Percentiles rank a stretch among this genome's conserved stretches.
Conservation (phyloP, 2,113 vertebrate species). For the Sander lucioperca region DNA sequence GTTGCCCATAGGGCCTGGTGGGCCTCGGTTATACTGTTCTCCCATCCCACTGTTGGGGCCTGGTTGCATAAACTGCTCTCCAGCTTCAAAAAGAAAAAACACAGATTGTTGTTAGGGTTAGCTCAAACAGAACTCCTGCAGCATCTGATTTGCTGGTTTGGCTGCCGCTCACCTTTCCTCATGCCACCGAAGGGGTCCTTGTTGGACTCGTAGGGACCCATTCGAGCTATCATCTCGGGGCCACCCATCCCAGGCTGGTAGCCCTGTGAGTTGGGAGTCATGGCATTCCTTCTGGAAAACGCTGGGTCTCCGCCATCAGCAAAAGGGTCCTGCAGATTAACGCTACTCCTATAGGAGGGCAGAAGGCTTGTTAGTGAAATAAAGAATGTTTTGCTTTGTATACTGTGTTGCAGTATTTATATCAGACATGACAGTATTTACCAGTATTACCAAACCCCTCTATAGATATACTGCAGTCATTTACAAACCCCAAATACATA, state of each 20-base stretch:
- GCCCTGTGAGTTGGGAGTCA: slow-evolving; percentile 95
- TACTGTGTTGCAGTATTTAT: background rate
- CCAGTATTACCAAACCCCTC: background rate
- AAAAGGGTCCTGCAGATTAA: slow-evolving; percentile 97
- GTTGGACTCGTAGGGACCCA: slow-evolving; percentile 94
- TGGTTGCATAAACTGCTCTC: slow-evolving; percentile 96
- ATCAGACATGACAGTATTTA: background rate
- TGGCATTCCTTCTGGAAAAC: slow-evolving; percentile 93
- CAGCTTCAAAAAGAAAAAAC: slow-evolving; percentile 75
- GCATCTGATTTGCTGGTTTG: background rate
- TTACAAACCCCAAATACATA: background rate
- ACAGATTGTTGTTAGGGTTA: background rate
- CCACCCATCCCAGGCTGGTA: slow-evolving; percentile 95
- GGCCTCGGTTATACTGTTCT: slow-evolving; percentile 93
- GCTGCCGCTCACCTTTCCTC: slow-evolving; percentile 92
- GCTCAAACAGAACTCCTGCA: background rate
- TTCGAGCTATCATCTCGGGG: slow-evolving; percentile 94
- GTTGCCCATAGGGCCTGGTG: slow-evolving; percentile 90
- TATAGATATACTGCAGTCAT: background rate
- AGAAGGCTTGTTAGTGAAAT: background rate
- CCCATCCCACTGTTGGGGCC: slow-evolving; percentile 93
- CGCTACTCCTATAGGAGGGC: slow-evolving; percentile 88
- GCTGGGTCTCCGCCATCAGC: slow-evolving; percentile 93
- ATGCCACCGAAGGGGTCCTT: slow-evolving; percentile 97
- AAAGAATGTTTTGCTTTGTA: background rate